Percentiles rank a stretch among this genome's conserved stretches.
Evolutionary conservation across 2,797 vertebrate species (phyloP).

Genomic region (Sebastes minor): DNA sequence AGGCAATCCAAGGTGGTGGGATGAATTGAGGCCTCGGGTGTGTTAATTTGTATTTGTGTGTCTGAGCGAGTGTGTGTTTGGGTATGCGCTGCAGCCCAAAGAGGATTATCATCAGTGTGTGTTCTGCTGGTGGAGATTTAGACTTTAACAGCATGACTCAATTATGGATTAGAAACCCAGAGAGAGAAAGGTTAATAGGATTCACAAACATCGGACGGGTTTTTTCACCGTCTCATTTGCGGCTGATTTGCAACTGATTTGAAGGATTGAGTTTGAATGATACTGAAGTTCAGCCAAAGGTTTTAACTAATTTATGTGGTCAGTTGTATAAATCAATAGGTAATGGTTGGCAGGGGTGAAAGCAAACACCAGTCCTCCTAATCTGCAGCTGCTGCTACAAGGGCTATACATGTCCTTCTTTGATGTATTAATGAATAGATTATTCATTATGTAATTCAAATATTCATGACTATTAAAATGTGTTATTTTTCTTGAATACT

Average conservation of each 20-base stretch:
- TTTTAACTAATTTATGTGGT: no score
- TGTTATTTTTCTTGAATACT: no score
- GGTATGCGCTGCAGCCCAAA: conserved; percentile 45
- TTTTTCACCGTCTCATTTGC: conserved; percentile 33
- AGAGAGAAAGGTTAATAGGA: conserved; percentile 72
- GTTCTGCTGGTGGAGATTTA: conserved; percentile 71
- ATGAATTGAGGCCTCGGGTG: conserved; percentile 42
- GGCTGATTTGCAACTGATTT: conserved; percentile 45
- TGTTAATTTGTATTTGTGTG: conserved; percentile 30
- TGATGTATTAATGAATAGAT: background rate
- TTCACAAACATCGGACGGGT: conserved; percentile 51
- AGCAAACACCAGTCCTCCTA: background rate
- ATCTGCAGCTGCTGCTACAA: background rate
- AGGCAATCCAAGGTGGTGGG: conserved; percentile 29
- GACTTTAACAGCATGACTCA: conserved; percentile 73
- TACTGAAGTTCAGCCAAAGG: background rate
- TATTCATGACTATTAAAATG: no score
- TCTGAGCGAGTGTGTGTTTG: background rate
- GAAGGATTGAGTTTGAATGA: conserved; percentile 9
- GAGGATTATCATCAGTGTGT: conserved; percentile 77
- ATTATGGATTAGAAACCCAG: conserved; percentile 76
- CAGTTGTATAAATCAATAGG: background rate
- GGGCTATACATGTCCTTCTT: background rate
- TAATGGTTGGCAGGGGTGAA: background rate
- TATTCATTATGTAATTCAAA: background rate